These are phyloP conservation scores for Cacoxenus indagator DNA, from an alignment of 2,888 invertebrate species.

Conservation along the genomic window DNA sequence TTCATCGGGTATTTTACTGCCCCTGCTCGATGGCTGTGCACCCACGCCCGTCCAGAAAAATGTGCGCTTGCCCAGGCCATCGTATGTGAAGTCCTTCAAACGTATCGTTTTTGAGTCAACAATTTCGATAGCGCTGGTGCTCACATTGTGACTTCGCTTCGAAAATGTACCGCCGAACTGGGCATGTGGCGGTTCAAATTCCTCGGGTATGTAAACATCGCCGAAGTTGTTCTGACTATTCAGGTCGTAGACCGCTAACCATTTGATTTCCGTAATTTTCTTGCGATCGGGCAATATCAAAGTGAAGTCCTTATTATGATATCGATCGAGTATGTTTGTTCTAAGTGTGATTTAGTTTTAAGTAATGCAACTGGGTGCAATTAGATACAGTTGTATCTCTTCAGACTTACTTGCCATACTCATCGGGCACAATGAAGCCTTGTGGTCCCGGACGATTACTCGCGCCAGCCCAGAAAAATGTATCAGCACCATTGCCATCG, in stretches of 20 bases:
- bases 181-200: slow-evolving; percentile 87
- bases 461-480: slow-evolving; percentile 95
- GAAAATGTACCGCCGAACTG: slow-evolving; percentile 74
- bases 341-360: slow-evolving; percentile 71
- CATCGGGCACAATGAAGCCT: slow-evolving; percentile 92
- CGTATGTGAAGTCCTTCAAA: slow-evolving; percentile 83
- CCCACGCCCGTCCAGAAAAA: slow-evolving; percentile 93
- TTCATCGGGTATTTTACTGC: slow-evolving; percentile 88
- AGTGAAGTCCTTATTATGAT: slow-evolving; percentile 87
- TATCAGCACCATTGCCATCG: slow-evolving; percentile 91
- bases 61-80: slow-evolving; percentile 82
- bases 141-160: slow-evolving; percentile 77
- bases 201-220: slow-evolving; percentile 90
- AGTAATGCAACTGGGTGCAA: too few species aligned
- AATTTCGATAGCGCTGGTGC: slow-evolving; percentile 81
- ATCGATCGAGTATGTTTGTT: slow-evolving; percentile 87
- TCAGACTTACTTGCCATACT: slow-evolving; percentile 82
- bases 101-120: slow-evolving; percentile 85
- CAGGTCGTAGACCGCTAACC: slow-evolving; percentile 91
- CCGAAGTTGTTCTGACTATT: slow-evolving; percentile 89
- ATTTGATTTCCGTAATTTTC: slow-evolving; percentile 87
- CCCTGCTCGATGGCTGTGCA: slow-evolving; percentile 86
- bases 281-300: slow-evolving; percentile 87
- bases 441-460: slow-evolving; percentile 88
- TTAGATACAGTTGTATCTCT: background rate